Evolutionary conservation across 1,140 invertebrate species (phyloP).

Genomic region (Drosophila busckii): DNA sequence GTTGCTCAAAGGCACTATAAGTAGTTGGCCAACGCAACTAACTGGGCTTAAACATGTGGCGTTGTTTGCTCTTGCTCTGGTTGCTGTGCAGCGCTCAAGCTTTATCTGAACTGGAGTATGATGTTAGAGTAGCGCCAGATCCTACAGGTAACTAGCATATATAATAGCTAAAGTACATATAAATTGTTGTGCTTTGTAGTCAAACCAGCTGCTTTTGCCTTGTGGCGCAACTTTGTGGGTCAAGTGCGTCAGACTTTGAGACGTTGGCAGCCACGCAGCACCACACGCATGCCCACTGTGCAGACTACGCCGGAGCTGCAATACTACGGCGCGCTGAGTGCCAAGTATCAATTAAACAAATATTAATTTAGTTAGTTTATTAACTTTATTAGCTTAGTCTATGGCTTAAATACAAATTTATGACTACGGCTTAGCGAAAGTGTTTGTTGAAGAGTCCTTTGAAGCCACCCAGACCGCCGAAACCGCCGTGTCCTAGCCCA

Average conservation of each 20-base stretch:
- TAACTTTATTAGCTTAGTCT: slow-evolving; percentile 6
- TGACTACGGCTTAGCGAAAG: slow-evolving; percentile 13
- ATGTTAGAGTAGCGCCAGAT: slow-evolving; percentile 43
- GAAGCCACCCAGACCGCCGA: slow-evolving; percentile 49
- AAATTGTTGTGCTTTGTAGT: too few relatives aligned
- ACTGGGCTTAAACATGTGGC: slow-evolving; percentile 29
- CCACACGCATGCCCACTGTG: slow-evolving; percentile 24
- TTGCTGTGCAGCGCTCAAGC: slow-evolving; percentile 23
- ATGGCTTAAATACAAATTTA: not conserved
- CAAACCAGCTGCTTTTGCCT: not conserved
- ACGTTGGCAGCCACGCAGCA: slow-evolving; percentile 17
- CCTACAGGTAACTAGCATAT: slow-evolving; percentile 13
- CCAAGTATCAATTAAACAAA: slow-evolving; percentile 41
- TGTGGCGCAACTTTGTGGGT: slow-evolving; percentile 38
- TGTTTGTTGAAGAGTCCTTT: slow-evolving; percentile 58
- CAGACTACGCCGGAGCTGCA: slow-evolving; percentile 25
- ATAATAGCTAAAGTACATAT: too few relatives aligned
- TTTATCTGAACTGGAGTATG: slow-evolving; percentile 43
- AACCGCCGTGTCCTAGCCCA: slow-evolving; percentile 41
- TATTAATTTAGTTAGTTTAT: slow-evolving; percentile 42
- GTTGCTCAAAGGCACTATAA: too few relatives aligned
- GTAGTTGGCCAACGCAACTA: not conserved
- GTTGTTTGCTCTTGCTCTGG: slow-evolving; percentile 9
- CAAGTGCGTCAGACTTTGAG: slow-evolving; percentile 22
- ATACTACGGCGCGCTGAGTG: slow-evolving; percentile 53